Evolutionary conservation across 2,888 invertebrate genomes (phyloP).

Genomic region (Leptothorax acervorum): DNA sequence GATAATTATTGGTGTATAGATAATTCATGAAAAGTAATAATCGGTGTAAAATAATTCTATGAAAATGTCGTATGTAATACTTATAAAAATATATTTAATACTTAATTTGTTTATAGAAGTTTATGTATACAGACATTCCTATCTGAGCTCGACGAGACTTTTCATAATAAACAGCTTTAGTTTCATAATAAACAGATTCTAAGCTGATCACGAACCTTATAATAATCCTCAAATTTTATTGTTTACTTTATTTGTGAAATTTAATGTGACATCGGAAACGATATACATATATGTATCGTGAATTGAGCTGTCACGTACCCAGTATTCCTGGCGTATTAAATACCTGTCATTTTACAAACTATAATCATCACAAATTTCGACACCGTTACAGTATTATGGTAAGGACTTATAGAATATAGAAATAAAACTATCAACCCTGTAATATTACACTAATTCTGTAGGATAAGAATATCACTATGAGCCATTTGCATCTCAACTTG

Average conservation of each 20-base stretch:
- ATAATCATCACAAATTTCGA: slow-evolving; percentile 18
- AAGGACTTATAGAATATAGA: neutral
- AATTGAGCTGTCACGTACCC: slow-evolving; percentile 27
- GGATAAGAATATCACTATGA: slow-evolving; percentile 2
- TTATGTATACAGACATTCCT: slow-evolving; percentile 18
- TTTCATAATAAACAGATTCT: neutral
- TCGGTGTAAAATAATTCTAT: slow-evolving; percentile 20
- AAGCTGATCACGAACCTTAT: slow-evolving; percentile 27
- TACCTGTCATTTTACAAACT: neutral
- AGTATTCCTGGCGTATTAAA: neutral
- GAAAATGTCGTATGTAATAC: slow-evolving; percentile 8
- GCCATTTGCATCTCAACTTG: slow-evolving; percentile 11
- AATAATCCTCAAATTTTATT: slow-evolving; percentile 6
- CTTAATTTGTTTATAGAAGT: slow-evolving; percentile 4
- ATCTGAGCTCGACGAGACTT: neutral
- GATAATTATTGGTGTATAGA: neutral
- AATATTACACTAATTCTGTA: slow-evolving; percentile 16
- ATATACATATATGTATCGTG: slow-evolving; percentile 16
- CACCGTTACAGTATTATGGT: slow-evolving; percentile 25
- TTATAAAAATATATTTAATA: slow-evolving; percentile 44
- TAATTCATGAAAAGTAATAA: slow-evolving; percentile 20
- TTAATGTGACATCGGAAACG: neutral
- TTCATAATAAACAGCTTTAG: neutral
- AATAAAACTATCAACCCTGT: slow-evolving; percentile 45
- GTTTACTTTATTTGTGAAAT: slow-evolving; percentile 15